phyloP scores from a whole-genome alignment of 2,888 invertebrate genomes.

The Chymomyza amoena region DNA sequence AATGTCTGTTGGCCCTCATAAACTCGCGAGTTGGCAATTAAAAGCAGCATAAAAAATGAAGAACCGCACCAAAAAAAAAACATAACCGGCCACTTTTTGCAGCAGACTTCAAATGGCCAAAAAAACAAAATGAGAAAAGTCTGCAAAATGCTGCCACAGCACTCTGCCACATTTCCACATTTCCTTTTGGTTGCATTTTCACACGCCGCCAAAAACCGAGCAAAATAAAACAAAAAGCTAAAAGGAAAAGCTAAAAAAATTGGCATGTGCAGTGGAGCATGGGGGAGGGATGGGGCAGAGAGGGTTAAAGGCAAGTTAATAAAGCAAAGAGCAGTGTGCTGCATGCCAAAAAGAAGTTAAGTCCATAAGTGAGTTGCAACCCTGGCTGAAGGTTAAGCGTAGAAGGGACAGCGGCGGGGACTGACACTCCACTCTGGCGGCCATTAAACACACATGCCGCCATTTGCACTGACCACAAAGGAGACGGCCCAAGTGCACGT shows the following conservation, averaged over 20 bases:
- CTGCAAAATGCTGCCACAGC: neutral
- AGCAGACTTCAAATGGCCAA: neutral
- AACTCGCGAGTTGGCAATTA: conserved; percentile 67
- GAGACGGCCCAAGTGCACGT: neutral
- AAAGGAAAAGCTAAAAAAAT: conserved; percentile 15
- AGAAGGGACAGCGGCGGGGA: neutral
- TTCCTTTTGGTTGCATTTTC: conserved; percentile 50
- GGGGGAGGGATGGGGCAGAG: too few relatives aligned
- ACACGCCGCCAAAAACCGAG: conserved; percentile 41
- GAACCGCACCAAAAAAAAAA: neutral
- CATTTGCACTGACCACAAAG: neutral
- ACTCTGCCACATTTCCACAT: neutral
- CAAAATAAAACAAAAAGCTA: too few relatives aligned
- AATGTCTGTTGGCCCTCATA: conserved; percentile 71
- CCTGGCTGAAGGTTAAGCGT: neutral
- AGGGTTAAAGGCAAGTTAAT: conserved; percentile 50
- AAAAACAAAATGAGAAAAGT: neutral
- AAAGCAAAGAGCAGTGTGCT: conserved; percentile 60
- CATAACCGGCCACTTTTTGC: neutral
- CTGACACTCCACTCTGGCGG: neutral
- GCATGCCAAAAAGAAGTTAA: conserved; percentile 31
- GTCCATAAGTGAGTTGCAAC: neutral
- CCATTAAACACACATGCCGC: neutral
- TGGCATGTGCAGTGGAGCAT: conserved; percentile 34
- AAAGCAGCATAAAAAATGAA: conserved; percentile 32